Percentiles rank a stretch among this genome's conserved stretches.
Conservation (phyloP, 2,888 invertebrate genomes). For the Drosophila limbata region DNA sequence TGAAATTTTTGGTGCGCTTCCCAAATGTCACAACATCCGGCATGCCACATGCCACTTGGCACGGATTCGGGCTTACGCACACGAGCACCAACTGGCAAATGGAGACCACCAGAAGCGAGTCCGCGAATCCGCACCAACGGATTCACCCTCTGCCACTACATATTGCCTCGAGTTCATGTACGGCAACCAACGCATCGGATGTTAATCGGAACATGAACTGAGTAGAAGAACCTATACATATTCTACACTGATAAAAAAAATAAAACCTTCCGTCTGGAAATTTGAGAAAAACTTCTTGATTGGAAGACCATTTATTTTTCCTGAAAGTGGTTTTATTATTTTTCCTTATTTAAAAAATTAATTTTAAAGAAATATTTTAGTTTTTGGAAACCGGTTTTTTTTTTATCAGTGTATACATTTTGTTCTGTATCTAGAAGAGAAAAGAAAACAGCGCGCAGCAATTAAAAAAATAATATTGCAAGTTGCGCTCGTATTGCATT, state of each 20-base stretch:
- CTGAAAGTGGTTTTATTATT: too few species aligned
- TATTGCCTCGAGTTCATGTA: conserved; percentile 5
- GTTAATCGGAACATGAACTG: conserved; percentile 60
- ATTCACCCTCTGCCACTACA: conserved; percentile 17
- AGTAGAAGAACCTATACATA: not conserved
- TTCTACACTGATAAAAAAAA: too few species aligned
- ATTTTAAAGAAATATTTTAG: too few species aligned
- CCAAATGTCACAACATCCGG: conserved; percentile 72
- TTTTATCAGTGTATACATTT: too few species aligned
- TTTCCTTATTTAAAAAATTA: too few species aligned
- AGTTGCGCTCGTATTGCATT: conserved; percentile 42
- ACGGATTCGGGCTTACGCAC: conserved; percentile 42
- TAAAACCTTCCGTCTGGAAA: too few species aligned
- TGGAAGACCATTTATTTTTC: too few species aligned
- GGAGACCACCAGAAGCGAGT: conserved; percentile 17
- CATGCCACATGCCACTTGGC: conserved; percentile 70
- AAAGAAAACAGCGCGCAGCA: conserved; percentile 24
- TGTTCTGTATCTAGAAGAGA: not conserved
- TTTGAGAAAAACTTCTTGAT: too few species aligned
- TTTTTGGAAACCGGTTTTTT: too few species aligned
- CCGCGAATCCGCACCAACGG: conserved; percentile 20
- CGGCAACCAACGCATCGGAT: conserved; percentile 28
- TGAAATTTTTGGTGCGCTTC: conserved; percentile 70
- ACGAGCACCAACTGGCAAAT: conserved; percentile 15
- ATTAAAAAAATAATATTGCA: conserved; percentile 30